These are phyloP conservation scores for Drosophila oshimai DNA, from an alignment of 1,140 invertebrate genomes.

Conservation along the genomic window DNA sequence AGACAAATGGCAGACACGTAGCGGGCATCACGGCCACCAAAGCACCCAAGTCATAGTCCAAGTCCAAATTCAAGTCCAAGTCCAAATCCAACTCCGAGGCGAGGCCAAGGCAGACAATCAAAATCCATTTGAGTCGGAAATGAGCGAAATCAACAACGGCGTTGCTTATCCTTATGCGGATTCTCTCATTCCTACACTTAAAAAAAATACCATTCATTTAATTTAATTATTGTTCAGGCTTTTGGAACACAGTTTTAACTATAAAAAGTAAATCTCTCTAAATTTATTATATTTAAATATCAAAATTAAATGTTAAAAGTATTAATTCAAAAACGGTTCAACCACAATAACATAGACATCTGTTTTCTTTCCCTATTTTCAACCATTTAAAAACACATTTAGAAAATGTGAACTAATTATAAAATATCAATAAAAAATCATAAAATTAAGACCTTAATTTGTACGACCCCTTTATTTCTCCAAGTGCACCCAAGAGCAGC, in stretches of 20 bases:
- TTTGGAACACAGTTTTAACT: no score
- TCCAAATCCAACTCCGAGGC: not conserved
- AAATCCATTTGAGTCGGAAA: conserved; percentile 79
- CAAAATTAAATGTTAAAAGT: no score
- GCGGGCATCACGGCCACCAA: conserved; percentile 34
- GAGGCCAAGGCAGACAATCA: conserved; percentile 65
- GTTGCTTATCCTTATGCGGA: conserved; percentile 12
- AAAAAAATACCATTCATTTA: not conserved
- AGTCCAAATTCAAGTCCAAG: not conserved
- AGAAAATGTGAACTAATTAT: no score
- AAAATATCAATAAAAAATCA: not conserved
- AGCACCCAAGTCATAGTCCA: not conserved
- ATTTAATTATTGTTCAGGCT: no score
- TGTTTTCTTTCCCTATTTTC: no score
- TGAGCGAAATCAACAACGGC: conserved; percentile 69
- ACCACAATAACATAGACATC: no score
- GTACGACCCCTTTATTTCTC: not conserved
- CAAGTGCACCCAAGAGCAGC: not conserved
- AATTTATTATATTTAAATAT: no score
- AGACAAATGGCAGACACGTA: conserved; percentile 80
- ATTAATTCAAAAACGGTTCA: no score
- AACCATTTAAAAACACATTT: no score
- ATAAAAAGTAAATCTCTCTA: no score
- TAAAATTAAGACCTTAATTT: not conserved
- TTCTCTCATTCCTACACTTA: not conserved